Evolutionary conservation across 2,888 invertebrate genomes (phyloP), one percentile per base, ranked within the genome.

Genomic region (Eupithecia abbreviata): DNA sequence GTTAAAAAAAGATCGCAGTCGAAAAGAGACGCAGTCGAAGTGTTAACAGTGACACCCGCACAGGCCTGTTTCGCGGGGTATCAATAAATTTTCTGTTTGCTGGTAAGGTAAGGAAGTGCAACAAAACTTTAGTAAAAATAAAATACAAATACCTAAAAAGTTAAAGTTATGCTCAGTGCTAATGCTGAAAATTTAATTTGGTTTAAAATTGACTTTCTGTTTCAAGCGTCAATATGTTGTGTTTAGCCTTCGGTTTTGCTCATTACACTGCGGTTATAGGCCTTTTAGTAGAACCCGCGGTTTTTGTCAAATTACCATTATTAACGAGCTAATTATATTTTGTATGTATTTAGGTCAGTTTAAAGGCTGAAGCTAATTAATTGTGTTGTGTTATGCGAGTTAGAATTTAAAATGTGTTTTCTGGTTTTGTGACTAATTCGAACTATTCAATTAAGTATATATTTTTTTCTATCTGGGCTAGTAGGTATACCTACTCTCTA

Each of bases 301-400:
- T 66, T 66, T 66, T 66, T 66, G 66, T 42, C 58, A 72, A 75
- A 71, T 71, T 66, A 42, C 42, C 42, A 43, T 66, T 42, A 43
- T 42, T 66, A 42, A 66, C 42, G 42, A 66, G 42, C 62, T 62
- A 62, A 62, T 62, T 62, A 10, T 62, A 62, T 18, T 62, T 62
- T 62, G 62, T 62, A 30, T 62, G 30, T 62, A 42, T 66, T 42
- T 42, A 66, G 42, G 15, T 3, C 42, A 66, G 66, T 66, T 66
- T 66, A n/a, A 30, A 42, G 10, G 42, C 6, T 66, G 10, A 42
- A 15, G 42, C 66, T 42, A 42, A 58, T 42, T 15, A 66, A 66
- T 62, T 12, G 18, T 58, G 42, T 42, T 66, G 65, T 65, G 13
- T 15, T 18, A 30, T 30, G n/a, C n/a, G 62, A 62, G 30, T 62